Evolutionary conservation across 92 coral and sea anemone species (phyloP).

Genomic region (Phenganax stokvisi): DNA sequence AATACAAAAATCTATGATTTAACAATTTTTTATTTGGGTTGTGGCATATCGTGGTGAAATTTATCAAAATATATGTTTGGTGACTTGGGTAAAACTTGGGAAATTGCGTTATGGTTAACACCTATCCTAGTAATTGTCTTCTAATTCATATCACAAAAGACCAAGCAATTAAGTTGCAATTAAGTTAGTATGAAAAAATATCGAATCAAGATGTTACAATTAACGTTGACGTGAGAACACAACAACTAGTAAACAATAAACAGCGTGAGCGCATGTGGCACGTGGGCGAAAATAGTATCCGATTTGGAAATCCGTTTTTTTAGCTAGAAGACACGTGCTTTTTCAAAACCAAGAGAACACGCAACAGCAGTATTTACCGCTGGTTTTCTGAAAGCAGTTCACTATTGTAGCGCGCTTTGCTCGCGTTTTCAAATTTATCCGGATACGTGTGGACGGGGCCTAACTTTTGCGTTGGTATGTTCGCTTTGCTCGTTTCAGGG

Average conservation of each 20-base stretch:
- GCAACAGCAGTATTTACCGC: neutral
- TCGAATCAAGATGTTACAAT: neutral
- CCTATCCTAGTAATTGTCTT: constrained; percentile 5
- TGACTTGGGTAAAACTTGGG: neutral
- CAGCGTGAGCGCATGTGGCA: neutral
- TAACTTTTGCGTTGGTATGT: too few species aligned
- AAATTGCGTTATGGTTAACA: neutral
- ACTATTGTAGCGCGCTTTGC: too few species aligned
- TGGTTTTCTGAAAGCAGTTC: too few species aligned
- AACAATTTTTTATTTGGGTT: too few species aligned
- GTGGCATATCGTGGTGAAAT: too few species aligned
- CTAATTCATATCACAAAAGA: neutral
- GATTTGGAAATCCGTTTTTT: neutral
- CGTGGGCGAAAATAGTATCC: constrained; percentile 9
- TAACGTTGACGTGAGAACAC: neutral
- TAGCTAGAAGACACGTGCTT: neutral
- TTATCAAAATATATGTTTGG: neutral
- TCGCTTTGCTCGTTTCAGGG: too few species aligned
- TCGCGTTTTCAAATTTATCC: too few species aligned
- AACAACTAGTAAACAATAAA: constrained; percentile 1
- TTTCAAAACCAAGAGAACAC: neutral
- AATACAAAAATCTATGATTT: too few species aligned
- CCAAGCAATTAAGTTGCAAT: neutral
- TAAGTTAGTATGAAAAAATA: neutral
- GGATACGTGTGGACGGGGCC: too few species aligned